Evolutionary conservation across 2,888 invertebrate genomes (phyloP), one percentile per base, ranked within the genome.

Genomic region (Acanthopleura granulata): DNA sequence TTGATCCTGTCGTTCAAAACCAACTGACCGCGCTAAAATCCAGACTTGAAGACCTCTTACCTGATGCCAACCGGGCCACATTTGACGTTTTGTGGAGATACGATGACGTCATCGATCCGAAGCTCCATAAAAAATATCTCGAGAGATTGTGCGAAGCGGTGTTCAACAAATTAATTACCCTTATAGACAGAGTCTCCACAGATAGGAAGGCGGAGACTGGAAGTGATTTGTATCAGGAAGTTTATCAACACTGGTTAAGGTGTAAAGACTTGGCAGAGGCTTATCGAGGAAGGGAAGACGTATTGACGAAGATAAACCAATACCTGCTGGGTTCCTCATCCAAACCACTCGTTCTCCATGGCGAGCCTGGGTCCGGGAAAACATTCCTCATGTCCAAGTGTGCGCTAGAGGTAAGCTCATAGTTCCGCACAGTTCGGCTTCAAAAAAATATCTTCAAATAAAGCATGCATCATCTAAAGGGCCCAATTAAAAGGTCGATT

Each of bases 71-170:
- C 77, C 79, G 79, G 6, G 66, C 80, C 18, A 79, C 80, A n/a
- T 85, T 85, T 69, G 82, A 85, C 40, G 86, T 90, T 0, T 77
- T 90, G 66, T 90, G 90, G 90, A 81, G 86, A 50, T 88, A 86
- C 73, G 87, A 88, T 74, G 84, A 87, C 50, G 90, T 89, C 75
- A 86, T 90, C 69, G 79, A 84, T 66, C 84, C 84, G 0, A 77
- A 81, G 29, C 83, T 87, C 14, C 90, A 90, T 79, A 81, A 83
- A 12, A 83, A 84, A 14, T 89, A 89, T 74, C 76, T 90, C 49
- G 75, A 82, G n/a, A 80, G 85, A 29, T 78, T 89, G 9, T 83
- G 84, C 72, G 75, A 79, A 4, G 76, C 85, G 16, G 78, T 88
- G 22, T 74, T 80, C 61, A 76, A 79, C 9, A 77, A 80, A 15